A percentile compares a stretch with the other conserved stretches of the same genome.
These are phyloP conservation scores for Salmo trutta DNA, from an alignment of 2,797 vertebrate species.

Conservation along the genomic window DNA sequence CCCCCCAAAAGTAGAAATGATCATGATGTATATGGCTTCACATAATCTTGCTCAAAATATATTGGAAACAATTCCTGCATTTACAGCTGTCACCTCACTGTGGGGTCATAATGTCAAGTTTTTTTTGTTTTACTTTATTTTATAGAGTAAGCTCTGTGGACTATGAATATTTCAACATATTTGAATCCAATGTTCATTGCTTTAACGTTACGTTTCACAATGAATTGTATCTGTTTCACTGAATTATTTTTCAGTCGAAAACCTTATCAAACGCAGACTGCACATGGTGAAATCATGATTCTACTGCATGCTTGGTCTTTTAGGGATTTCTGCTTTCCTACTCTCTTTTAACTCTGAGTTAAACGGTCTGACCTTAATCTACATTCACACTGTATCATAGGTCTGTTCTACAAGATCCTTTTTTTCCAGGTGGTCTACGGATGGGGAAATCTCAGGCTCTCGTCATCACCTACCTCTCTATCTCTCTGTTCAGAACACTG, in stretches of 20 bases:
- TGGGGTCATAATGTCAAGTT: too few relatives aligned
- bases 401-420: background rate
- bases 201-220: background rate
- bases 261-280: background rate
- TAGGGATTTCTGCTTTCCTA: background rate
- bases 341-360: background rate
- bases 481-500: constrained; percentile 48
- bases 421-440: constrained; percentile 33
- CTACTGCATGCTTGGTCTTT: background rate
- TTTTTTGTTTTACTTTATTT: background rate
- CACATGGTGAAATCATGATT: background rate
- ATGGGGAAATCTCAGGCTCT: constrained; percentile 59
- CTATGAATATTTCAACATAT: background rate
- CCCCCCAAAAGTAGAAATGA: too few relatives aligned
- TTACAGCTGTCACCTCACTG: too few relatives aligned
- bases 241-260: background rate
- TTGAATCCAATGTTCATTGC: background rate
- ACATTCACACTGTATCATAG: background rate
- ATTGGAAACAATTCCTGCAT: too few relatives aligned
- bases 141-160: background rate
- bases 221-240: background rate
- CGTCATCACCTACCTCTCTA: constrained; percentile 43
- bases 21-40: too few relatives aligned
- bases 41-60: too few relatives aligned
- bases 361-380: background rate